phyloP scores from a whole-genome alignment of 2,113 vertebrate species.

The Thalassoma bifasciatum region DNA sequence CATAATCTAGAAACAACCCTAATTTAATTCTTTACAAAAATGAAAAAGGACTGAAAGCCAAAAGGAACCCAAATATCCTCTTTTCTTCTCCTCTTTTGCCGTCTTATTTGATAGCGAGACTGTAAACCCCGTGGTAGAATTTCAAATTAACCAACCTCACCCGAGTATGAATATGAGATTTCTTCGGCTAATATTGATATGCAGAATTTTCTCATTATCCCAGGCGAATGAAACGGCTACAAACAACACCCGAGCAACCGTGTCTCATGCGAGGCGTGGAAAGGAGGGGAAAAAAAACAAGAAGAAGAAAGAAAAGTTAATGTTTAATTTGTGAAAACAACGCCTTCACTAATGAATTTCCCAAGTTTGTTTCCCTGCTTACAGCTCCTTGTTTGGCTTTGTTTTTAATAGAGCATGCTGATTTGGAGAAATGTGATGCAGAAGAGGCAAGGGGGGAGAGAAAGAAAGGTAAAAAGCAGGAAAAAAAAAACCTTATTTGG shows the following conservation, averaged over 20 bases:
- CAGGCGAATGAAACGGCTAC: constrained; percentile 53
- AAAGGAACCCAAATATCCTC: constrained; percentile 11
- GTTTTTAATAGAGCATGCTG: constrained; percentile 56
- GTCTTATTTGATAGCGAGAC: constrained; percentile 7
- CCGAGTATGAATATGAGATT: constrained; percentile 63
- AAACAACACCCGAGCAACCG: constrained; percentile 62
- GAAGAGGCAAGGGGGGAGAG: neutral
- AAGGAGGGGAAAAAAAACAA: neutral
- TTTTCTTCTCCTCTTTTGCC: neutral
- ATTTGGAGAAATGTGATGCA: constrained; percentile 53
- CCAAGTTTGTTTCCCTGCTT: constrained; percentile 51
- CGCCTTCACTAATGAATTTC: constrained; percentile 66
- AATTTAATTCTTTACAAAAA: constrained; percentile 37
- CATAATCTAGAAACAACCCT: neutral
- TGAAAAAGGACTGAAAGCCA: neutral
- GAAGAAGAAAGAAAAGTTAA: constrained; percentile 51
- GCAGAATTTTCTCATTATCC: constrained; percentile 74
- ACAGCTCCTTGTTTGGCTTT: constrained; percentile 66
- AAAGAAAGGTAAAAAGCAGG: neutral
- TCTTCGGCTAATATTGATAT: constrained; percentile 65
- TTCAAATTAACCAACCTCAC: constrained; percentile 63
- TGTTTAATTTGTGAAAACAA: constrained; percentile 71
- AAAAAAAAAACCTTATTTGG: constrained; percentile 78
- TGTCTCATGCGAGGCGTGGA: constrained; percentile 50
- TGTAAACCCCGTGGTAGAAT: constrained; percentile 40